Percentiles rank a stretch among this genome's conserved stretches.
Conservation (phyloP, 2,113 vertebrate genomes). For the Thermophis baileyi region DNA sequence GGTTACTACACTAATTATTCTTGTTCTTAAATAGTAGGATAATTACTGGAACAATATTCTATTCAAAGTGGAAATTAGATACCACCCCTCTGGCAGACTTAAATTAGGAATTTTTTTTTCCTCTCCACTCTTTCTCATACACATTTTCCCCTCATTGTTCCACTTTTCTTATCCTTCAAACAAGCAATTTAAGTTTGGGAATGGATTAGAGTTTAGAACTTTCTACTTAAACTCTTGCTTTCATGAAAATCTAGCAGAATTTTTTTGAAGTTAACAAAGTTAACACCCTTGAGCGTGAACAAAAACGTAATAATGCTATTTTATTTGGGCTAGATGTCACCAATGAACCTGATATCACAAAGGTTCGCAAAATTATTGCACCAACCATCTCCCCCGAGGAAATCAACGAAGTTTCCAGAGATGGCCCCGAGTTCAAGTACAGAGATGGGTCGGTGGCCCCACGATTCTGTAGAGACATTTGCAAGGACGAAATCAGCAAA, state of each 20-base stretch:
- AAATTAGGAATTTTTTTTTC: slow-evolving; percentile 54
- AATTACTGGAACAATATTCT: slow-evolving; percentile 54
- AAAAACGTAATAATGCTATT: no score
- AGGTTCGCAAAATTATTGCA: no score
- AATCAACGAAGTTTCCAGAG: no score
- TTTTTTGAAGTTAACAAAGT: rapidly evolving
- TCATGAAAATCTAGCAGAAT: background rate
- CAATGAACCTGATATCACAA: no score
- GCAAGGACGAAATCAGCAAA: no score
- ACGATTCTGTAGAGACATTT: no score
- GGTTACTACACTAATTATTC: slow-evolving; percentile 54
- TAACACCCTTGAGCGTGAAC: no score
- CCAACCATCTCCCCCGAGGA: no score
- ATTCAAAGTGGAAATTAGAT: slow-evolving; percentile 62
- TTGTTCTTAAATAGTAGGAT: slow-evolving; percentile 59
- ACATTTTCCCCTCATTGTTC: slow-evolving; percentile 10
- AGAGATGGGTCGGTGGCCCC: no score
- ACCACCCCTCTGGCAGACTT: slow-evolving; percentile 45
- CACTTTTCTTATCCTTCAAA: slow-evolving; percentile 30
- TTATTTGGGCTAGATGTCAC: no score
- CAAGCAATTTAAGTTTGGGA: slow-evolving; percentile 23
- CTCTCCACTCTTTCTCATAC: background rate
- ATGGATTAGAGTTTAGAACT: rapidly evolving
- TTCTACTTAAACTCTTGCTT: background rate
- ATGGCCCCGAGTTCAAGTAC: no score